phyloP scores from a whole-genome alignment of 2,797 vertebrate species.

The Agapornis canus region DNA sequence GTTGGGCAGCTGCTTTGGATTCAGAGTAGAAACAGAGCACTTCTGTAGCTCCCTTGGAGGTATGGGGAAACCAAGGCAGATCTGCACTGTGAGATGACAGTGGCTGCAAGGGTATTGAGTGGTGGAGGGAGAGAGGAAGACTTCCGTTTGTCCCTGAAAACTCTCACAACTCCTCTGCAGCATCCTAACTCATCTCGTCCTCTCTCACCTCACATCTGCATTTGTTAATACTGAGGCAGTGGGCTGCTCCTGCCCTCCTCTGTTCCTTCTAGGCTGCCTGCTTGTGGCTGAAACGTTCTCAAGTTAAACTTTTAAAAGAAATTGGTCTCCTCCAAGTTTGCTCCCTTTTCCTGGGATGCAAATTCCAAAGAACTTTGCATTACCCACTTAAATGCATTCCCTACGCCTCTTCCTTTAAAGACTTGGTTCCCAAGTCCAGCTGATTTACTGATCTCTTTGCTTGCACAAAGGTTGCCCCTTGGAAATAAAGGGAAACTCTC shows the following conservation, averaged over 20 bases:
- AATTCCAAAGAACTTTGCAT: not conserved
- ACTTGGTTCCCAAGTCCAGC: not conserved
- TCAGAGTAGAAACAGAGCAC: not conserved
- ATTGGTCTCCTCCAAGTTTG: not conserved
- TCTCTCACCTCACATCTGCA: not conserved
- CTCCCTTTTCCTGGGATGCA: not conserved
- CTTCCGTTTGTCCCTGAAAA: not conserved
- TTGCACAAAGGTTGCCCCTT: not conserved
- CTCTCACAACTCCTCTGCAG: not conserved
- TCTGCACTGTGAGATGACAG: not conserved
- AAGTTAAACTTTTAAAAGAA: not conserved
- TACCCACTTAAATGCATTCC: not conserved
- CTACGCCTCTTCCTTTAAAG: not conserved
- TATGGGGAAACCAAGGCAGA: not conserved
- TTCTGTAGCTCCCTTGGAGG: not conserved
- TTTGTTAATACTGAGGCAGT: not conserved
- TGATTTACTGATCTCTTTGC: not conserved
- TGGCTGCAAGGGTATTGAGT: not conserved
- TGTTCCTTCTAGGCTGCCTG: constrained; percentile 20
- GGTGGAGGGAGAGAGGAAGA: not conserved
- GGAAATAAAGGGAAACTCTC: constrained; percentile 4
- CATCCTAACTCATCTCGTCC: not conserved
- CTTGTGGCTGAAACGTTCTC: not conserved
- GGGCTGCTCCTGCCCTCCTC: constrained; percentile 48
- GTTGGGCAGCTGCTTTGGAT: not conserved